Percentiles rank a stretch among this genome's conserved stretches.
These are phyloP conservation scores for Ardeotis arabs DNA, from an alignment of 2,113 vertebrate genomes.

Conservation along the genomic window DNA sequence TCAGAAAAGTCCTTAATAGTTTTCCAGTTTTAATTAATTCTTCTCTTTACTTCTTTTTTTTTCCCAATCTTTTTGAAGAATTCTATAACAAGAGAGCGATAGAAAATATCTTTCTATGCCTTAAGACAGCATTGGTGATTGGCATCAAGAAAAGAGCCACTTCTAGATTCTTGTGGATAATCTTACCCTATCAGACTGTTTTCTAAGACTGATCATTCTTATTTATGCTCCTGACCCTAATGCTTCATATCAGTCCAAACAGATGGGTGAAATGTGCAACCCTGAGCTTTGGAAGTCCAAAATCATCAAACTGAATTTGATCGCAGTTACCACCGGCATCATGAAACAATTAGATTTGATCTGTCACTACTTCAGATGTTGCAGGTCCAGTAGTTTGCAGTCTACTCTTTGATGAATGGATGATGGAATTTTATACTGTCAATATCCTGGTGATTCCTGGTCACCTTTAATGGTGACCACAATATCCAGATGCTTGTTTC, in stretches of 20 bases:
- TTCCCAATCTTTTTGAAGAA: not conserved
- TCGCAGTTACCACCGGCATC: not conserved
- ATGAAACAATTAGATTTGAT: not conserved
- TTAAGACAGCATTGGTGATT: not conserved
- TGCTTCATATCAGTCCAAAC: not conserved
- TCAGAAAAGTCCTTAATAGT: not conserved
- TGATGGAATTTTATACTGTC: not conserved
- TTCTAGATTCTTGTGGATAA: not conserved
- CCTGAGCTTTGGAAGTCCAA: not conserved
- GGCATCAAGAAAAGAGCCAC: not conserved
- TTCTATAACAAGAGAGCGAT: not conserved
- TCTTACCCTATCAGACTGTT: not conserved
- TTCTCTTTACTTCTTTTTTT: not conserved
- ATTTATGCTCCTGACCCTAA: not conserved
- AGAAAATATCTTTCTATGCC: not conserved
- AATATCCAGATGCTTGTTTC: not conserved
- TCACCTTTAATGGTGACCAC: not conserved
- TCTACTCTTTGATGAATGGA: rapidly evolving
- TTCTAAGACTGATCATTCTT: not conserved
- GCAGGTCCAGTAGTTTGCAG: not conserved
- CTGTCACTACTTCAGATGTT: not conserved
- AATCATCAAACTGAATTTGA: not conserved
- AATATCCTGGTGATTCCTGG: not conserved
- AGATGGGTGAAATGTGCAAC: not conserved
- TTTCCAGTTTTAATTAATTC: not conserved